Conservation (phyloP, 2,888 invertebrate genomes). For the Dermolepida albohirtum region DNA sequence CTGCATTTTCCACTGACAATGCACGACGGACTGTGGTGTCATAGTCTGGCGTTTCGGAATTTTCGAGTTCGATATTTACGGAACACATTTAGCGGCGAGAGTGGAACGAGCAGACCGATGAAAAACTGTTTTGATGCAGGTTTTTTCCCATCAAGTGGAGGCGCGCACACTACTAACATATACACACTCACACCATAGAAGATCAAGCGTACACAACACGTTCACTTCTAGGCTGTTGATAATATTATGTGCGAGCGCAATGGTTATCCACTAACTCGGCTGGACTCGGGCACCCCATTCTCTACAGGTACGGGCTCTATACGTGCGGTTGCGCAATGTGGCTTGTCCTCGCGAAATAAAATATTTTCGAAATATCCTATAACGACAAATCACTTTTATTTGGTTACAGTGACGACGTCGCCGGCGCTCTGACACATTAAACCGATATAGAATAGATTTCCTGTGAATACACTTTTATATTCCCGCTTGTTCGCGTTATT, state of each 20-base stretch:
- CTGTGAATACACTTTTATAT: neutral
- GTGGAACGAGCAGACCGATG: slow-evolving; percentile 21
- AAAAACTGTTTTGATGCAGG: slow-evolving; percentile 31
- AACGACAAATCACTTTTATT: slow-evolving; percentile 30
- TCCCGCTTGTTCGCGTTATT: too few relatives aligned
- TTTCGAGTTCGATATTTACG: slow-evolving; percentile 37
- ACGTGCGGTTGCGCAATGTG: slow-evolving; percentile 54
- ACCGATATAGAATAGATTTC: neutral
- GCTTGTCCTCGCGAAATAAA: slow-evolving; percentile 49
- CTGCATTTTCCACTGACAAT: slow-evolving; percentile 37
- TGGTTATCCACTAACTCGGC: slow-evolving; percentile 51
- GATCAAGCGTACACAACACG: slow-evolving; percentile 44
- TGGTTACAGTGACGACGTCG: slow-evolving; percentile 8
- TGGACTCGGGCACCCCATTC: slow-evolving; percentile 51
- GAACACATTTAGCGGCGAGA: slow-evolving; percentile 41
- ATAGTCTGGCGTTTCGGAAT: slow-evolving; percentile 38
- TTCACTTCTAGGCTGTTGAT: slow-evolving; percentile 49
- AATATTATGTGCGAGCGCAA: slow-evolving; percentile 52
- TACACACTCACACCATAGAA: slow-evolving; percentile 33
- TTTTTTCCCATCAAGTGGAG: slow-evolving; percentile 34
- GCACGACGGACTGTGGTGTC: slow-evolving; percentile 33
- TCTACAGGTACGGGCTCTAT: slow-evolving; percentile 47
- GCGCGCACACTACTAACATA: slow-evolving; percentile 11
- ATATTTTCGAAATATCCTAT: slow-evolving; percentile 41
- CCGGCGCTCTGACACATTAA: slow-evolving; percentile 2